Evolutionary conservation across 2,113 vertebrate species (phyloP), one percentile per base, ranked within the genome.

Genomic region (Tretioscincus oriximinensis): DNA sequence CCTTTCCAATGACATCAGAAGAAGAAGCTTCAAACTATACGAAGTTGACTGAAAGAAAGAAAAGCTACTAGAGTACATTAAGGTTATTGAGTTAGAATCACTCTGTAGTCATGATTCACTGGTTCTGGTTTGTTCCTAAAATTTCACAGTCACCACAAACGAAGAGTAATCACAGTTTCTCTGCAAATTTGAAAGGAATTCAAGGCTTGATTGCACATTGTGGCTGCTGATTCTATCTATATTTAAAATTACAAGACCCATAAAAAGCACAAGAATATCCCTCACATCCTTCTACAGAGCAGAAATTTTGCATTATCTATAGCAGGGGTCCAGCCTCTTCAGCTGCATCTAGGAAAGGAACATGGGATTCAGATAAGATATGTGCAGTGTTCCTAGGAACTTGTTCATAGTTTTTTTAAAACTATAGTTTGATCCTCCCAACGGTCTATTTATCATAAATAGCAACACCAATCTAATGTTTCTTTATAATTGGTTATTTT

Each of bases 101-200:
- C 77, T 64, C 63, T 65, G 75, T 64, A 68, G 58, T 68, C 29
- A 54, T 75, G 65, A 76, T 81, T 76, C 31, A 76, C 66, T 21
- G 31, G 41, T 65, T 35, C 26, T 29, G 16, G 9, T 18, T 58
- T 58, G 54, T 58, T 58, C 54, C 54, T 58, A 58, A 58, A 18
- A 14, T 58, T 18, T 58, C 54, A 14, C 54, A 58, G 16, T 18
- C 4, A 58, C 49, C 49, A 51, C 49, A 51, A 14, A 51, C 9
- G 49, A 51, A 8, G 49, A 51, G 58, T 18, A 11, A 58, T 18
- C 58, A 61, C 21, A 20, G 58, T 41, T 41, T 5, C 35, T 20
- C 10, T 22, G 21, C 58, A 61, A 86, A 81, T 85, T 85, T 87
- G n/a, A 76, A 49, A 72, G 51, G 31, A 60, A 26, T 35, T 2